phyloP scores from a whole-genome alignment of 2,888 invertebrate species.

The Cephus runcator region DNA sequence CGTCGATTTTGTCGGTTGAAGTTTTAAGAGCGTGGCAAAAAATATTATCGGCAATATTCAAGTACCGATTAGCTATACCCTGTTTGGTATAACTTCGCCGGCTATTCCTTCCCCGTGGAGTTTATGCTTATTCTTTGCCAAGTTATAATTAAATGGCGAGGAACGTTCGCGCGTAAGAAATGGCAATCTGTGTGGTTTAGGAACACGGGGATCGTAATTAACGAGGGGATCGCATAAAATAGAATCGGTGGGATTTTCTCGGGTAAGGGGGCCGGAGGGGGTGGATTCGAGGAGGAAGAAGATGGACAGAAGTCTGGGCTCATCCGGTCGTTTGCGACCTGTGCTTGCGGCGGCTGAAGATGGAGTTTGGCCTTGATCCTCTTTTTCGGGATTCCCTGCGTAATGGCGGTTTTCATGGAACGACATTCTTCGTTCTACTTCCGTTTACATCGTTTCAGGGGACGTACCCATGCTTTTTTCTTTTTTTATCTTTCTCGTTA shows the following conservation, averaged over 20 bases:
- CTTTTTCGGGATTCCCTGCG: not conserved
- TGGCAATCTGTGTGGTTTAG: conserved; percentile 33
- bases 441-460: not conserved
- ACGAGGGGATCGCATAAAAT: conserved; percentile 15
- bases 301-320: not conserved
- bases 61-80: conserved; percentile 14
- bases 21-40: too few species aligned
- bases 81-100: conserved; percentile 43
- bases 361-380: not conserved
- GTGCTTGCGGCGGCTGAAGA: not conserved
- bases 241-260: not conserved
- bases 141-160: conserved; percentile 52
- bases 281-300: not conserved
- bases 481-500: not conserved
- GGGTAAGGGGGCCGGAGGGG: fast-evolving
- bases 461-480: not conserved
- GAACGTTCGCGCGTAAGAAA: conserved; percentile 19
- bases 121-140: conserved; percentile 42
- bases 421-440: not conserved
- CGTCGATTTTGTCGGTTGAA: too few species aligned
- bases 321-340: not conserved
- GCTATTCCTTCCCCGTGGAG: conserved; percentile 17
- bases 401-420: not conserved
- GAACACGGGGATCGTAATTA: conserved; percentile 42
- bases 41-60: too few species aligned